phyloP scores from a whole-genome alignment of 1,140 invertebrate genomes.

The Drosophila kikkawai region DNA sequence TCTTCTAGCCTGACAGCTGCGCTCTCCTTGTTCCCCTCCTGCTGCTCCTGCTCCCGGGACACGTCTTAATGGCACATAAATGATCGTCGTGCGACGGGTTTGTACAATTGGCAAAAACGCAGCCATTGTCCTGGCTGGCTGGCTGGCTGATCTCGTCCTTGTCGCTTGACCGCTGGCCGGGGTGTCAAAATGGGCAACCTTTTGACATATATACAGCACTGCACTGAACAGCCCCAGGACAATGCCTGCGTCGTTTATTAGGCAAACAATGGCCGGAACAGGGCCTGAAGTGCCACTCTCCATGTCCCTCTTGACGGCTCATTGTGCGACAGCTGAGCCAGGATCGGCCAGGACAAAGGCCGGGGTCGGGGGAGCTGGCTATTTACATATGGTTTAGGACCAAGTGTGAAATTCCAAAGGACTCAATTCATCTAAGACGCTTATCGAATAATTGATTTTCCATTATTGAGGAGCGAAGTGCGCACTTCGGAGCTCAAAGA shows the following conservation, averaged over 20 bases:
- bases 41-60: constrained; percentile 25
- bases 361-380: constrained; percentile 11
- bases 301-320: constrained; percentile 43
- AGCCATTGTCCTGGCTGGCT: constrained; percentile 19
- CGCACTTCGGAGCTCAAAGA: not conserved
- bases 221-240: constrained; percentile 47
- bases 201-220: constrained; percentile 69
- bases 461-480: constrained; percentile 10
- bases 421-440: constrained; percentile 23
- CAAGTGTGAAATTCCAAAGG: constrained; percentile 55
- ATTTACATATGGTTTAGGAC: constrained; percentile 61
- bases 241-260: constrained; percentile 74
- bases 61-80: constrained; percentile 76
- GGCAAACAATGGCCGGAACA: constrained; percentile 62
- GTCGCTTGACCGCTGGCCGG: constrained; percentile 65
- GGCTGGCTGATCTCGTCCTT: constrained; percentile 29
- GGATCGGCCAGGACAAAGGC: constrained; percentile 19
- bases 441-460: constrained; percentile 36
- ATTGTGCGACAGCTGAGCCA: constrained; percentile 64
- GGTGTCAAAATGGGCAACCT: constrained; percentile 71
- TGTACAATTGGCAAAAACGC: constrained; percentile 54
- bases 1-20: constrained; percentile 37
- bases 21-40: constrained; percentile 10
- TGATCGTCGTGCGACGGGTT: constrained; percentile 64
- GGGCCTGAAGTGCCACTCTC: constrained; percentile 58